phyloP scores from a whole-genome alignment of 2,888 invertebrate species.

The Eristalis intricaria region DNA sequence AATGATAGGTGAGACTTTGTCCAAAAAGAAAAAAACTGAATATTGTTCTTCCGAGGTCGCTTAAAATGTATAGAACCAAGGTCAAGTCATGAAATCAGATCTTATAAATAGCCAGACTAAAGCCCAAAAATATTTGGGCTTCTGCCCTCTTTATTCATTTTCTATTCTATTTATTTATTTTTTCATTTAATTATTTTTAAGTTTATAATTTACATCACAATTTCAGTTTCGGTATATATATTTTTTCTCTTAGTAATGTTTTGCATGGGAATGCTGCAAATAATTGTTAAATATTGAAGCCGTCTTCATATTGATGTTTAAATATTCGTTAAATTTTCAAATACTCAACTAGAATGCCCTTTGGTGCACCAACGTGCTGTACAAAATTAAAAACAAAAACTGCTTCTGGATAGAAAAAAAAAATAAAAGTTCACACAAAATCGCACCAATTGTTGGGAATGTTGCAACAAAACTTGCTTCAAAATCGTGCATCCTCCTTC shows the following conservation, averaged over 20 bases:
- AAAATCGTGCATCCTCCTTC: slow-evolving; percentile 52
- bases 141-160: not conserved
- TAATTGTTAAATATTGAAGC: slow-evolving; percentile 40
- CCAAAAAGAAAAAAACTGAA: too few species aligned
- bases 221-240: not conserved
- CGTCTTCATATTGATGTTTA: slow-evolving; percentile 55
- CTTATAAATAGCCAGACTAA: too few species aligned
- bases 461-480: slow-evolving; percentile 54
- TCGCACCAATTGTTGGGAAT: slow-evolving; percentile 53
- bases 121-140: too few species aligned
- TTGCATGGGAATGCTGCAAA: slow-evolving; percentile 68
- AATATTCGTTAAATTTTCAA: slow-evolving; percentile 15
- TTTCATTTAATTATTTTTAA: not conserved
- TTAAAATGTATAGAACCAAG: too few species aligned
- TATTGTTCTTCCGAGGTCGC: too few species aligned
- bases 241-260: slow-evolving; percentile 30
- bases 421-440: not conserved
- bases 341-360: slow-evolving; percentile 46
- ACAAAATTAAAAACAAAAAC: slow-evolving; percentile 29
- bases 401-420: slow-evolving; percentile 46
- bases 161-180: not conserved
- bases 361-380: slow-evolving; percentile 57
- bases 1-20: too few species aligned
- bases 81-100: too few species aligned
- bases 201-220: not conserved